These are phyloP conservation scores for Cliona cf. orientalis DNA, from an alignment of 37 sponge, comb jelly and placozoan species.

Conservation along the genomic window DNA sequence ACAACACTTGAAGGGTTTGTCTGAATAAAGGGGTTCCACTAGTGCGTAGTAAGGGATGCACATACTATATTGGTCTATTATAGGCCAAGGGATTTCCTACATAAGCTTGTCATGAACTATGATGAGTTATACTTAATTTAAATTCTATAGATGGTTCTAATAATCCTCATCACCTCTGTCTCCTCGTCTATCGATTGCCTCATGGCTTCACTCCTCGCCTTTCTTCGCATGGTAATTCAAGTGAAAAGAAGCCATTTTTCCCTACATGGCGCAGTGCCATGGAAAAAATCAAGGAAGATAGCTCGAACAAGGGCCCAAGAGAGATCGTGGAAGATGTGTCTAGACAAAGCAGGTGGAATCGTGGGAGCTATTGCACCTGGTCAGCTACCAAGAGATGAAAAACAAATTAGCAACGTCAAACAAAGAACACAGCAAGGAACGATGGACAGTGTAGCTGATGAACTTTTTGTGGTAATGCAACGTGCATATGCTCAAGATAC, in stretches of 20 bases:
- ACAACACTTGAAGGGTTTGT: no score
- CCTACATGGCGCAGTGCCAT: conserved; percentile 61
- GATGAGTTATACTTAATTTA: no score
- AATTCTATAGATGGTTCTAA: not conserved
- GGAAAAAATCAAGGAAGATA: conserved; percentile 23
- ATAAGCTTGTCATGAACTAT: no score
- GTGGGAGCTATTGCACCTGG: conserved; percentile 34
- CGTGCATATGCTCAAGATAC: conserved; percentile 41
- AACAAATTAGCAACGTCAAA: conserved; percentile 31
- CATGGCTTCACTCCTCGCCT: conserved; percentile 29
- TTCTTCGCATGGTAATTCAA: conserved; percentile 52
- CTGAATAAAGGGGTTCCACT: no score
- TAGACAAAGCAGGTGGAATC: conserved; percentile 20
- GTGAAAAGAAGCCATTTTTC: conserved; percentile 35
- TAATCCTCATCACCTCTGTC: conserved; percentile 53
- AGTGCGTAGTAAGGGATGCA: no score
- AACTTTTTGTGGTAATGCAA: conserved; percentile 60
- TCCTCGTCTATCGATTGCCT: conserved; percentile 44
- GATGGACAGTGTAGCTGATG: conserved; percentile 7
- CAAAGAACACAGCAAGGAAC: not conserved
- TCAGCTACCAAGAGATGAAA: conserved; percentile 48
- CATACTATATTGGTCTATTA: no score
- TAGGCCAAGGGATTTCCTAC: no score
- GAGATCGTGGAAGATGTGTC: conserved; percentile 31
- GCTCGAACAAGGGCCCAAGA: conserved; percentile 17